Base-by-base conservation (phyloP, 2,888 invertebrate species). In the Microplitis manilae region DNA sequence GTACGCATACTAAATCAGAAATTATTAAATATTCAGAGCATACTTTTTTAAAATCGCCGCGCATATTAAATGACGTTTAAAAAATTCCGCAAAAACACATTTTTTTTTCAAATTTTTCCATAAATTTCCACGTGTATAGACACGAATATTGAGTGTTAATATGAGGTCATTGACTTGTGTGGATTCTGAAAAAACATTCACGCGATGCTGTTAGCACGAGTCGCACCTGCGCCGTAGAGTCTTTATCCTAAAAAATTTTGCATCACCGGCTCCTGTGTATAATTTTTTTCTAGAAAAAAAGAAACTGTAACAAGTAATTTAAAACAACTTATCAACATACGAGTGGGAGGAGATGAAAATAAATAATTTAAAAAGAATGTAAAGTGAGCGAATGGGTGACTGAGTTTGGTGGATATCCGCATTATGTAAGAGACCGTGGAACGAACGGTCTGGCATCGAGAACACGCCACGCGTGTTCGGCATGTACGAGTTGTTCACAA, bases 181-280 rank as follows among this genome's bases (percentile, higher is more conserved):
- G 79, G 82, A 79, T 30, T 85, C 86, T 85, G 87, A 87, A 88
- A 88, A 88, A 89, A 88, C 87, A 82, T 86, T 87, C 87, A 86
- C 87, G 87, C 86, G 87, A 87, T 88, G 87, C 86, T 87, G 88
- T 87, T 88, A 86, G 83, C 86, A 85, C 86, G 84, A 85, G 84
- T 84, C 82, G 84, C 86, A 85, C 84, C 85, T 86, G 84, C 84
- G 76, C 71, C 73, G 80, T 76, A 41, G 69, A 71, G 70, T 38
- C 64, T 61, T 78, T 61, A 70, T 61, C 64, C 15, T 4, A 62
- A 62, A 62, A 62, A 62, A 68, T 70, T 59, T 9, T 15, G 59
- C 61, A 59, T 73, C 50, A 5, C 61, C 50, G 30, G 62, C 50
- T 50, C 13, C 13, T 13, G 50, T 13, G 50, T 8, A 50, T 13